Evolutionary conservation across 2,888 invertebrate species (phyloP), one percentile per base, ranked within the genome.

Genomic region (Bombylius major): DNA sequence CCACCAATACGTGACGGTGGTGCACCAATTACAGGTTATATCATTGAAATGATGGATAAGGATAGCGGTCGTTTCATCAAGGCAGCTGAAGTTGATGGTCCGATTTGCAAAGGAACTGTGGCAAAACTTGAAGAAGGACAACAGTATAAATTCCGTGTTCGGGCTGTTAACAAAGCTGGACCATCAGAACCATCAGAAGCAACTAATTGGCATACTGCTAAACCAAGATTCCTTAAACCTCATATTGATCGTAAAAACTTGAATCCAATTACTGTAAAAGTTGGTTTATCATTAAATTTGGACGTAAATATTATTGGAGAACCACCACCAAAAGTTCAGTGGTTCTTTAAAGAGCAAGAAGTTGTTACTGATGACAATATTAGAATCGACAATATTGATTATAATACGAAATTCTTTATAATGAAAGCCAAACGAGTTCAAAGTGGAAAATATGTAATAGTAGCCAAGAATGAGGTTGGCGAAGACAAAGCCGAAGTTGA

Each of bases 91-190:
- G 83, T 90, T 50, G 81, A 84, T 61, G 94, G 93, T 55, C 88
- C 89, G 58, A 76, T 84, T 56, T 90, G 89, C 70, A 85, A 86
- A 65, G 96, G 92, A 36, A 86, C 88, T 9, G 94, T 98, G 0
- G 87, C 87, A 0, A 88, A 88, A 72, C 76, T 97, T 65, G 91
- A 92, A 68, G 92, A 94, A 75, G 94, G 94, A 31, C 92, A 92
- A 72, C 93, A 94, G 68, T 97, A 97, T 71, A 94, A 96, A 73
- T 97, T 96, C 81, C 79, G 94, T 44, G 82, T 95, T 4, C 80
- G 89, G n/a, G 98, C 98, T 31, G 77, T 96, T 13, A 99, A 99
- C 76, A 92, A 94, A 76, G 95, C 95, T 50, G 98, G 99, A 3
- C 85, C 84, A 47, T 93, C 93, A 0, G 91, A 92, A 65, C 90